A percentile compares a stretch with the other conserved stretches of the same genome.
Conservation (phyloP, 2,888 invertebrate genomes). For the Brenthis ino region DNA sequence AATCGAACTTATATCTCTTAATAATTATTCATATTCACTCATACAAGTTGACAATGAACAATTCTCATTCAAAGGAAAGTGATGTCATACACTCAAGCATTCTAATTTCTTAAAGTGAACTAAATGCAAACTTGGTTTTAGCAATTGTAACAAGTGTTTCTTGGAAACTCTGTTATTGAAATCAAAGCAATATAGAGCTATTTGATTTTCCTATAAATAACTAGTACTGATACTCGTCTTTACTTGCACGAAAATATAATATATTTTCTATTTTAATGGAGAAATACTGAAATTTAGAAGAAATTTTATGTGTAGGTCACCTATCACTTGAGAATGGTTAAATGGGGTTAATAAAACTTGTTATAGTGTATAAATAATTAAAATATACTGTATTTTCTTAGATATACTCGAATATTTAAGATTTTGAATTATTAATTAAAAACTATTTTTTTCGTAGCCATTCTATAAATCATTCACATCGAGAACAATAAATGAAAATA, state of each 20-base stretch:
- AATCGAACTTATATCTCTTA: too few relatives aligned
- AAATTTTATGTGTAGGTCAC: too few relatives aligned
- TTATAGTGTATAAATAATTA: too few relatives aligned
- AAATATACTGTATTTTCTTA: too few relatives aligned
- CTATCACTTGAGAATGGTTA: too few relatives aligned
- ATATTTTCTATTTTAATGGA: not conserved
- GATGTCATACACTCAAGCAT: conserved; percentile 18
- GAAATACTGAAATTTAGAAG: not conserved
- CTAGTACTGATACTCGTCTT: not conserved
- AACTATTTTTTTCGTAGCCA: too few relatives aligned
- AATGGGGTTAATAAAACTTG: too few relatives aligned
- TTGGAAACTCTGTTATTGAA: conserved; percentile 15
- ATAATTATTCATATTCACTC: not conserved
- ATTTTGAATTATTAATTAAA: too few relatives aligned
- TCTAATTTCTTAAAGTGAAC: conserved; percentile 20
- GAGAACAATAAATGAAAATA: too few relatives aligned
- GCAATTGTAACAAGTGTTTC: conserved; percentile 16
- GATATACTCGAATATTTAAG: too few relatives aligned
- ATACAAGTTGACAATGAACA: not conserved
- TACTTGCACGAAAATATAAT: not conserved
- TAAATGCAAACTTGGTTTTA: conserved; percentile 14
- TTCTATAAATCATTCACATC: too few relatives aligned
- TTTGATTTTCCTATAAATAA: not conserved
- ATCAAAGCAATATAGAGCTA: conserved; percentile 1
- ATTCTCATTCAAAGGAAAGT: conserved; percentile 11